Base-by-base conservation (phyloP, 2,113 vertebrate genomes). In the Pseudolaguvia tuberculata region DNA sequence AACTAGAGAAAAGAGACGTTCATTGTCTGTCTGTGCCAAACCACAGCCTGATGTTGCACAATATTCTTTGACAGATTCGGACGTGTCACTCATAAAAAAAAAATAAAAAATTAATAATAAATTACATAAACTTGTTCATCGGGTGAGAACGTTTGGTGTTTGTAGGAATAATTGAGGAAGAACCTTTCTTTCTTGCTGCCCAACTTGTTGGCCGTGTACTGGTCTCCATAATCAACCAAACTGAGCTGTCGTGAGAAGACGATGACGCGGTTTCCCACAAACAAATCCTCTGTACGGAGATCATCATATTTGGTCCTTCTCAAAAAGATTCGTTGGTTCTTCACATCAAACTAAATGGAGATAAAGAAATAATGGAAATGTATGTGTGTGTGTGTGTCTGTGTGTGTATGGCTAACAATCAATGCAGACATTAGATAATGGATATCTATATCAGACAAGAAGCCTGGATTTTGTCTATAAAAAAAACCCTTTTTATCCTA, bases 151-250 rank as follows among this genome's bases (percentile, higher is more conserved):
- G 51, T 17, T 42, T 3, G 9, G 3, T 39, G 3, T 12, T 2
- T 8, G 5, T 35, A 56, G 42, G 5, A 23, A 70, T 25, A 39
- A 27, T 48, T 27, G 48, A 17, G 50, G 7, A 13, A 52, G 14
- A 88, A 99, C 97, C 92, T 95, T 86, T 99, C 94, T 66, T 92
- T 96, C 82, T 91, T 92, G 84, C 93, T 95, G 72, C 96, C 94
- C 27, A 99, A 83, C 76, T 93, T 95, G 79, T 91, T 94, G 57
- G 94, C 89, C 0, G 97, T 98, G 57, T 94, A 96, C 0, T 94
- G 94, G 75, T 99, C 94, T 18, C 92, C 97, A 4, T 98, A 99
- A 67, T 93, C 94, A 20, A 96, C 85, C 1, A 99, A 81, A 68
- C 91, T 85, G 11, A 99, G 90, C 23, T 96, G 96, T 5, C 97